Percentiles rank a stretch among this genome's conserved stretches.
Conservation (phyloP, 2,797 vertebrate genomes). For the Lerista edwardsae region DNA sequence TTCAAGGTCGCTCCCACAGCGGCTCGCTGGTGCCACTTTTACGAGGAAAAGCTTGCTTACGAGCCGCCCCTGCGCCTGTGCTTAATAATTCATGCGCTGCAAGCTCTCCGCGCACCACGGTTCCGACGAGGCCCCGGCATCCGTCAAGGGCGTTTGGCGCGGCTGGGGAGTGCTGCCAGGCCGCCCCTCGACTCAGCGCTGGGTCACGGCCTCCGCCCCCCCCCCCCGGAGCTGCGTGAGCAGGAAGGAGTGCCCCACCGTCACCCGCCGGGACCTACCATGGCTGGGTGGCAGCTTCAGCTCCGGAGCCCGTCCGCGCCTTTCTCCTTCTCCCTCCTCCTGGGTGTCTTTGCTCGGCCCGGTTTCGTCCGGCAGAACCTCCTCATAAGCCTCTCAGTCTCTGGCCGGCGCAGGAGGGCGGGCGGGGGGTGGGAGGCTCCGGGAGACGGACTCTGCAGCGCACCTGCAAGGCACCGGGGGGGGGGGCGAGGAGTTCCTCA, state of each 20-base stretch:
- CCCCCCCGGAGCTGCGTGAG: conserved; percentile 9
- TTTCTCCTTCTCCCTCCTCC: conserved; percentile 81
- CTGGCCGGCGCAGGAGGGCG: conserved; percentile 76
- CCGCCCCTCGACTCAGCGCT: conserved; percentile 47
- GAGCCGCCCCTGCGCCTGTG: conserved; percentile 62
- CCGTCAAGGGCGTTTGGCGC: conserved; percentile 78
- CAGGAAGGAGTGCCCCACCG: no score
- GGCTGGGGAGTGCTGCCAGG: conserved; percentile 53
- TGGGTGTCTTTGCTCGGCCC: conserved; percentile 82
- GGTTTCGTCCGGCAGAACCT: conserved; percentile 80
- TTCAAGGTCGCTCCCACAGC: conserved; percentile 71
- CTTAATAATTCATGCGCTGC: conserved; percentile 84
- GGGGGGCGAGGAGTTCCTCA: conserved; percentile 27
- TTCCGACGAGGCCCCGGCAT: conserved; percentile 79
- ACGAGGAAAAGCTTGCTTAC: conserved; percentile 75
- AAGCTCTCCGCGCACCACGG: conserved; percentile 79
- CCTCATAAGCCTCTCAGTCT: conserved; percentile 86
- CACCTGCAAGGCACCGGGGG: conserved; percentile 65
- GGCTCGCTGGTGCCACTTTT: conserved; percentile 68
- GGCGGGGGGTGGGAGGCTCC: conserved; percentile 62
- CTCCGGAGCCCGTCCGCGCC: conserved; percentile 70
- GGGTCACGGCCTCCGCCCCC: conserved; percentile 67
- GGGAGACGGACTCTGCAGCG: conserved; percentile 65
- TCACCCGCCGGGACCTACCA: conserved; percentile 76
- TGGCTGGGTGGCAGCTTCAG: conserved; percentile 78